Percentiles rank a stretch among this genome's conserved stretches.
Conservation (phyloP, 1,140 invertebrate species). For the Euwallacea fornicatus region DNA sequence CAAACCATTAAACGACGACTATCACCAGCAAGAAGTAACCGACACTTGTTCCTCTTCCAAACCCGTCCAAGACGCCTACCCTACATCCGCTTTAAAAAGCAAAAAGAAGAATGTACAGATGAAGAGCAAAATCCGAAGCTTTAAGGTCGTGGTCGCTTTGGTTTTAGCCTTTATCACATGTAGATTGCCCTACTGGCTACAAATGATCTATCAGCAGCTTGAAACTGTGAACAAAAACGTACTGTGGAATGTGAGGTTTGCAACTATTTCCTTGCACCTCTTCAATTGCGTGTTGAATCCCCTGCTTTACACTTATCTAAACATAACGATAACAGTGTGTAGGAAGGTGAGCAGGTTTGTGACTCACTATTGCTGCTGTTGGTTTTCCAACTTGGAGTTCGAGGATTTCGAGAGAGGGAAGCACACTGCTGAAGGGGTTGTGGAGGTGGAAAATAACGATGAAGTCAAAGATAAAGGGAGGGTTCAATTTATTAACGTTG, state of each 20-base stretch:
- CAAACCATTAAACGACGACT: constrained; percentile 39
- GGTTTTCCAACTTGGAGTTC: constrained; percentile 47
- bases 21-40: constrained; percentile 34
- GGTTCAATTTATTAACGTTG: constrained; percentile 12
- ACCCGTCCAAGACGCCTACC: constrained; percentile 9
- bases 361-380: constrained; percentile 47
- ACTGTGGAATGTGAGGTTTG: constrained; percentile 56
- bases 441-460: constrained; percentile 14
- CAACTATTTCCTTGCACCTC: constrained; percentile 55
- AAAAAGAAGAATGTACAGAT: constrained; percentile 45
- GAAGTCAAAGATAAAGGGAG: constrained; percentile 4
- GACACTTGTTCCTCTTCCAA: constrained; percentile 41
- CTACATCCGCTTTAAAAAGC: not conserved
- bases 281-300: constrained; percentile 60
- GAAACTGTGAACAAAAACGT: constrained; percentile 17
- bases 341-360: constrained; percentile 40
- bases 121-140: constrained; percentile 57
- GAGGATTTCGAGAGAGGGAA: constrained; percentile 49
- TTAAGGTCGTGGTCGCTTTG: constrained; percentile 58
- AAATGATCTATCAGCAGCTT: constrained; percentile 54
- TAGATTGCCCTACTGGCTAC: constrained; percentile 59
- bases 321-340: constrained; percentile 53
- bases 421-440: constrained; percentile 38
- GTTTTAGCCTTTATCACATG: constrained; percentile 58
- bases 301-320: constrained; percentile 60